Percentiles rank a stretch among this genome's conserved stretches.
Evolutionary conservation across 2,888 invertebrate genomes (phyloP).

Genomic region (Sericinus montela): DNA sequence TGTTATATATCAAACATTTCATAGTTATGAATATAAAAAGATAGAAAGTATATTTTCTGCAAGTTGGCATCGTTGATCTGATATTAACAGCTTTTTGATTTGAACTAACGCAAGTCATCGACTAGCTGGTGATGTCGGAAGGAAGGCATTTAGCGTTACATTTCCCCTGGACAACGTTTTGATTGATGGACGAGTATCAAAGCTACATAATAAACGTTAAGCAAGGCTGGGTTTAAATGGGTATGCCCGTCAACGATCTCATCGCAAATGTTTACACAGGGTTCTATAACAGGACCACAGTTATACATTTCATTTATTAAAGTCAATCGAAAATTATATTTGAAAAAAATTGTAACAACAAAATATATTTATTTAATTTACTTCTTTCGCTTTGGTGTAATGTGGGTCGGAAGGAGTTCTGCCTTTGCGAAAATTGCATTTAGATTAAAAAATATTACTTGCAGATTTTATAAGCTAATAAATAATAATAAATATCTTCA

Average conservation of each 20-base stretch:
- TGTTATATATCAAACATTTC: too few relatives aligned
- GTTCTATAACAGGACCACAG: not conserved
- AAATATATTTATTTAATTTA: too few relatives aligned
- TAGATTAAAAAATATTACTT: too few relatives aligned
- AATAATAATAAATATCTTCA: too few relatives aligned
- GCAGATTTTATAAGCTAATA: too few relatives aligned
- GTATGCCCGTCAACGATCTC: not conserved
- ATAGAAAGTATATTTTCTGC: constrained; percentile 23
- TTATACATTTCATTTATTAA: not conserved
- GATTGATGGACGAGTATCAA: constrained; percentile 33
- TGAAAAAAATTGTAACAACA: too few relatives aligned
- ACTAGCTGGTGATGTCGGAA: constrained; percentile 27
- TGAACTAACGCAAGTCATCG: constrained; percentile 20
- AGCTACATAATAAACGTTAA: constrained; percentile 12
- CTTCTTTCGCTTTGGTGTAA: too few relatives aligned
- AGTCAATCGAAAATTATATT: too few relatives aligned
- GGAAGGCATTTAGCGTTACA: constrained; percentile 41
- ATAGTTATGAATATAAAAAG: not conserved
- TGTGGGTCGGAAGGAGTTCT: too few relatives aligned
- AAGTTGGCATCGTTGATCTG: constrained; percentile 24
- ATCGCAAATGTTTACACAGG: constrained; percentile 7
- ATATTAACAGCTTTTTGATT: constrained; percentile 35
- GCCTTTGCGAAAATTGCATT: too few relatives aligned
- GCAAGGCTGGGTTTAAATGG: constrained; percentile 3
- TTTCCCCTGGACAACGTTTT: constrained; percentile 33